Conservation (phyloP, 2,797 vertebrate genomes). For the Loris lydekkerianus region DNA sequence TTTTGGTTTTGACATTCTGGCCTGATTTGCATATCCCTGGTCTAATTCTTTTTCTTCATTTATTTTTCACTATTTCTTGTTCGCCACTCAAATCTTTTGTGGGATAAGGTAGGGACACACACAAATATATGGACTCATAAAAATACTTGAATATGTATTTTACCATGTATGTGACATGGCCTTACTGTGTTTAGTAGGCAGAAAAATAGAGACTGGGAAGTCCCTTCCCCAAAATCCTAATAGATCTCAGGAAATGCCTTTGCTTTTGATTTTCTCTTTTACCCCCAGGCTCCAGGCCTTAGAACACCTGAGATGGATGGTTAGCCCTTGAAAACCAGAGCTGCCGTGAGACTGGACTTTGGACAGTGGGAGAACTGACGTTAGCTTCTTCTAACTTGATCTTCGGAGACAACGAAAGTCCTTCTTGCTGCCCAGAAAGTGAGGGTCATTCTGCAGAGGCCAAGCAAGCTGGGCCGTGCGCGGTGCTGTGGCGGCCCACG, state of each 20-base stretch:
- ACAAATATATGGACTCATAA: neutral
- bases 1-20: constrained; percentile 46
- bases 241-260: neutral
- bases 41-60: constrained; percentile 61
- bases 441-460: neutral
- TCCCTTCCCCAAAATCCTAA: neutral
- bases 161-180: constrained; percentile 11
- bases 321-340: neutral
- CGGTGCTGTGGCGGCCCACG: constrained; percentile 68
- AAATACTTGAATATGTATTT: constrained; percentile 64
- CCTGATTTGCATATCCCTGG: constrained; percentile 58
- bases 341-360: neutral
- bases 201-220: neutral
- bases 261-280: neutral
- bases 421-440: constrained; percentile 9
- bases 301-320: neutral
- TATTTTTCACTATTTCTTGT: constrained; percentile 46
- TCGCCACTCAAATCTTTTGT: neutral
- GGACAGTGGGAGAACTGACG: neutral
- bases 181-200: neutral
- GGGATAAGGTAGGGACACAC: constrained; percentile 14
- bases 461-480: neutral
- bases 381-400: constrained; percentile 41
- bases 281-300: neutral
- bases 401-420: neutral